Percentiles rank a stretch among this genome's conserved stretches.
Conservation (phyloP, 2,797 vertebrate genomes). For the Galaxias olidus region DNA sequence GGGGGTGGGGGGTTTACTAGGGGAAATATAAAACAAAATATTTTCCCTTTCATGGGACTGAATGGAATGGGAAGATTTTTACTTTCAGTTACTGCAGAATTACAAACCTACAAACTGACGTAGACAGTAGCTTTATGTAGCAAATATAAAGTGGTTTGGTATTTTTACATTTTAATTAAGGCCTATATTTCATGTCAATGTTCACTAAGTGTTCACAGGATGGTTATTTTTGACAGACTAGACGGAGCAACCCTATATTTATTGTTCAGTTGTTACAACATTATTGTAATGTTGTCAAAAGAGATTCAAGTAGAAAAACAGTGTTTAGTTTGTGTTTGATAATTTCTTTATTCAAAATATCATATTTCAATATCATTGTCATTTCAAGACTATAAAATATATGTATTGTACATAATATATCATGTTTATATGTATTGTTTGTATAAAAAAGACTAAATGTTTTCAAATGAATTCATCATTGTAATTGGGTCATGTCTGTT, state of each 20-base stretch:
- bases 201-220: slow-evolving; percentile 12
- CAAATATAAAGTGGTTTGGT: slow-evolving; percentile 22
- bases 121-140: slow-evolving; percentile 62
- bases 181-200: slow-evolving; percentile 24
- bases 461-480: slow-evolving; percentile 44
- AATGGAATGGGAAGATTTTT: slow-evolving; percentile 14
- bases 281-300: slow-evolving; percentile 6
- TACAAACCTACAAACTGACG: slow-evolving; percentile 17
- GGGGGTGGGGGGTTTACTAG: slow-evolving; percentile 6
- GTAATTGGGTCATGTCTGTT: slow-evolving; percentile 8
- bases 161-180: slow-evolving; percentile 1
- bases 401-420: slow-evolving; percentile 54
- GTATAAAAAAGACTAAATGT: slow-evolving; percentile 36
- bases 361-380: slow-evolving; percentile 10
- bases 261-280: slow-evolving; percentile 10
- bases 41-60: slow-evolving; percentile 5
- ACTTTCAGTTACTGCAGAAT: slow-evolving; percentile 13
- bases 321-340: slow-evolving; percentile 21
- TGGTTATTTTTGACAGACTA: slow-evolving; percentile 6
- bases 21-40: neutral
- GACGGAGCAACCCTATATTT: neutral
- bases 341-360: slow-evolving; percentile 17
- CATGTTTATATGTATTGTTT: slow-evolving; percentile 32
- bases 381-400: slow-evolving; percentile 41
- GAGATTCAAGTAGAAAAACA: slow-evolving; percentile 13